Conservation (phyloP, 2,888 invertebrate genomes). For the Pristionchus arcanus region DNA sequence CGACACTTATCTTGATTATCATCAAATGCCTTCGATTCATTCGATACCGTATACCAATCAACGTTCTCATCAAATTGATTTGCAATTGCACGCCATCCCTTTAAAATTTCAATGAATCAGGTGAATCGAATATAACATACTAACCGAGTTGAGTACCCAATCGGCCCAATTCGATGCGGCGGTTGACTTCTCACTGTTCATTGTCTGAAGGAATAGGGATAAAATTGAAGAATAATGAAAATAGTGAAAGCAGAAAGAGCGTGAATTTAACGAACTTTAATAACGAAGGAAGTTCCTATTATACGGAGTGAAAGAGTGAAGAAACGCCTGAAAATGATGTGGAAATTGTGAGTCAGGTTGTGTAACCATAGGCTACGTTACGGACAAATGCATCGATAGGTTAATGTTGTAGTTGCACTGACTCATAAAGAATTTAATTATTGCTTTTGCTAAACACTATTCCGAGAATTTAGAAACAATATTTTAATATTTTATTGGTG, state of each 20-base stretch:
- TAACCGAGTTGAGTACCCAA: not conserved
- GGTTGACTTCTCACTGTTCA: not conserved
- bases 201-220: not conserved
- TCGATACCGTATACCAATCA: constrained; percentile 35
- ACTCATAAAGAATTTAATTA: too few relatives aligned
- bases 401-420: too few relatives aligned
- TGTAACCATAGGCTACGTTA: constrained; percentile 35
- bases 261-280: not conserved
- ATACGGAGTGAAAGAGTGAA: not conserved
- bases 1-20: constrained; percentile 11
- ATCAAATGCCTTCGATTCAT: constrained; percentile 7
- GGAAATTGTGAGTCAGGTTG: constrained; percentile 3
- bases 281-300: not conserved
- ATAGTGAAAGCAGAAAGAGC: not conserved
- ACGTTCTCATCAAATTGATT: constrained; percentile 47
- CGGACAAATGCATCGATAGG: too few relatives aligned
- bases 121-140: not conserved
- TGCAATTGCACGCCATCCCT: not conserved
- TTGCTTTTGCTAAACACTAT: too few relatives aligned
- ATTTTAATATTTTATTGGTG: too few relatives aligned
- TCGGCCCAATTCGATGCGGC: not conserved
- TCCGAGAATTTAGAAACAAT: too few relatives aligned
- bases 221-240: not conserved
- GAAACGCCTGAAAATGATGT: not conserved
- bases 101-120: not conserved